Evolutionary conservation across 2,797 vertebrate species (phyloP).

Genomic region (Merluccius polli): DNA sequence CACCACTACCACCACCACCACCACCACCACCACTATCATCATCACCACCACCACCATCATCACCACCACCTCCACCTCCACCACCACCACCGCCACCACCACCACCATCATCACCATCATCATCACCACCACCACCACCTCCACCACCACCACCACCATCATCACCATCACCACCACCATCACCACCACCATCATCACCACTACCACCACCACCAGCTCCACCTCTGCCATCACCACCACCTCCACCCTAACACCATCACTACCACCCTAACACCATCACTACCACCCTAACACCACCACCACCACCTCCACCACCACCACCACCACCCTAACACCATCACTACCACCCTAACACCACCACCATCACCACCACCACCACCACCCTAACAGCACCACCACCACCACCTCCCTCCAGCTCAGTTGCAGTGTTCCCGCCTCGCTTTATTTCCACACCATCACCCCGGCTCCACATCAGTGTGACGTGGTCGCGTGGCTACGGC

Average conservation of each 20-base stretch:
- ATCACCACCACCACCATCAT: too few species aligned
- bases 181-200: too few species aligned
- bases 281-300: not conserved
- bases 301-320: not conserved
- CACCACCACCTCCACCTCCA: too few species aligned
- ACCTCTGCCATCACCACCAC: too few species aligned
- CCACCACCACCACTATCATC: conserved; percentile 87
- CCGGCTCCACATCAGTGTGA: conserved; percentile 78
- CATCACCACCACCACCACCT: too few species aligned
- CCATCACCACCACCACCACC: conserved; percentile 72
- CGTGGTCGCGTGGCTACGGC: conserved; percentile 70
- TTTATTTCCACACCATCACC: conserved; percentile 96
- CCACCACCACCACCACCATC: too few species aligned
- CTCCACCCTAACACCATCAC: not conserved
- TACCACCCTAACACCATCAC: not conserved
- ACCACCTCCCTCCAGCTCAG: conserved; percentile 65
- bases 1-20: conserved; percentile 74
- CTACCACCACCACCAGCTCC: too few species aligned
- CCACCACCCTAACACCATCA: conserved; percentile 11
- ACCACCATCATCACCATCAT: too few species aligned
- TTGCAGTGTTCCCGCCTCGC: conserved; percentile 17
- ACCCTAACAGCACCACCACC: conserved; percentile 89
- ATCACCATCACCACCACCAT: too few species aligned
- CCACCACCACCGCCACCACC: too few species aligned
- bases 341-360: conserved; percentile 19